phyloP scores from a whole-genome alignment of 2,797 vertebrate species.

The Ctenopoma multispine region DNA sequence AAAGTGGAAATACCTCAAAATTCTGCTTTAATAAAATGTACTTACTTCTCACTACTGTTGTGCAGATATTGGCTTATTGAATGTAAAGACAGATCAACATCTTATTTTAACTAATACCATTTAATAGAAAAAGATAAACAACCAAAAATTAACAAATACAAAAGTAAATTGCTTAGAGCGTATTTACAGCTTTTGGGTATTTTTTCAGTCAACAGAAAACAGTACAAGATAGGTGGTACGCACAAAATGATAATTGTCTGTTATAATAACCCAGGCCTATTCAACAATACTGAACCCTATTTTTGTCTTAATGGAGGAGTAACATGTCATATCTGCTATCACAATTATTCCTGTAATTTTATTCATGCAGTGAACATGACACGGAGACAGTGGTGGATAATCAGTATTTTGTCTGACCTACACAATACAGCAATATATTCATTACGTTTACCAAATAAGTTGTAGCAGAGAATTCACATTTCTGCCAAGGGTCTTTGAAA shows the following conservation, averaged over 20 bases:
- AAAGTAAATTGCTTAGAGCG: constrained; percentile 74
- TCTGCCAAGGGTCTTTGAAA: constrained; percentile 40
- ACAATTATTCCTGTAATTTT: constrained; percentile 25
- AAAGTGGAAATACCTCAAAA: neutral
- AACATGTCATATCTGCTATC: constrained; percentile 40
- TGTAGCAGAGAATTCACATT: constrained; percentile 41
- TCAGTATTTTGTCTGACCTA: constrained; percentile 25
- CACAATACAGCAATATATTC: constrained; percentile 50
- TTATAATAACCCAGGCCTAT: constrained; percentile 31
- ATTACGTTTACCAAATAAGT: constrained; percentile 33
- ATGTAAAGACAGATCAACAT: constrained; percentile 17
- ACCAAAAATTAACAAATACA: constrained; percentile 79
- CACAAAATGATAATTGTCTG: constrained; percentile 29
- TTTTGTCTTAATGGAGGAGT: constrained; percentile 29
- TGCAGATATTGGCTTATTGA: neutral
- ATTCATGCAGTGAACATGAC: constrained; percentile 62
- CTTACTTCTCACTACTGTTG: neutral
- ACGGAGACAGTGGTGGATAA: constrained; percentile 28
- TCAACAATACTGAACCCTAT: constrained; percentile 36
- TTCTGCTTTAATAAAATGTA: neutral
- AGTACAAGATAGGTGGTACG: constrained; percentile 46
- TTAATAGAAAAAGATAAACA: constrained; percentile 86
- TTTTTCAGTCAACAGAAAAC: constrained; percentile 73
- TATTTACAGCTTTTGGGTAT: constrained; percentile 79
- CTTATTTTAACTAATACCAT: constrained; percentile 68